Conservation (phyloP, 2,888 invertebrate species). For the Heliconius ismenius region DNA sequence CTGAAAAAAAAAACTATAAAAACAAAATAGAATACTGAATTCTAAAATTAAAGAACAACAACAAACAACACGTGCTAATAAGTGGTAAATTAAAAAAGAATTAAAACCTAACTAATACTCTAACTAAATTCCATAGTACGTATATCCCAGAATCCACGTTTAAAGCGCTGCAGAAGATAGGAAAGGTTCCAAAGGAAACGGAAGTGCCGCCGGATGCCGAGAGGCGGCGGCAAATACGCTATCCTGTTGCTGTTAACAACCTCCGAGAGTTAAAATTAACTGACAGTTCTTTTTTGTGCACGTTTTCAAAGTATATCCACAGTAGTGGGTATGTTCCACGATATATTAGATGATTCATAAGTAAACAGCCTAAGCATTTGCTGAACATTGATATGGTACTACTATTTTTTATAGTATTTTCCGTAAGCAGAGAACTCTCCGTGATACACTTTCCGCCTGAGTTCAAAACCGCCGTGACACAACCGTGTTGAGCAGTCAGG, state of each 20-base stretch:
- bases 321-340: not conserved
- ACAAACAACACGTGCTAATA: not conserved
- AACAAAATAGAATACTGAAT: too few species aligned
- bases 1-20: too few species aligned
- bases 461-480: too few species aligned
- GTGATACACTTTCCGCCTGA: too few species aligned
- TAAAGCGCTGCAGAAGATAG: constrained; percentile 37
- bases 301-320: not conserved
- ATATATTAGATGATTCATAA: not conserved
- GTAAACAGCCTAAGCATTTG: not conserved
- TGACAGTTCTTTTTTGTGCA: constrained; percentile 31
- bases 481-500: too few species aligned
- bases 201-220: constrained; percentile 48
- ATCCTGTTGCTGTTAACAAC: constrained; percentile 49
- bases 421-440: too few species aligned
- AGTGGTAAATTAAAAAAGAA: not conserved
- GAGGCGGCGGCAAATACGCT: constrained; percentile 52
- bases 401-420: too few species aligned
- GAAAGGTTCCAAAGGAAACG: constrained; percentile 43
- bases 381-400: too few species aligned
- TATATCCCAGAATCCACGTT: constrained; percentile 29
- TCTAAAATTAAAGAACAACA: too few species aligned
- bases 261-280: constrained; percentile 42
- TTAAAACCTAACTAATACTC: constrained; percentile 17
- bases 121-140: constrained; percentile 22